Percentiles rank a stretch among this genome's conserved stretches.
Evolutionary conservation across 1,140 invertebrate species (phyloP).

Genomic region (Acromyrmex heyeri): DNA sequence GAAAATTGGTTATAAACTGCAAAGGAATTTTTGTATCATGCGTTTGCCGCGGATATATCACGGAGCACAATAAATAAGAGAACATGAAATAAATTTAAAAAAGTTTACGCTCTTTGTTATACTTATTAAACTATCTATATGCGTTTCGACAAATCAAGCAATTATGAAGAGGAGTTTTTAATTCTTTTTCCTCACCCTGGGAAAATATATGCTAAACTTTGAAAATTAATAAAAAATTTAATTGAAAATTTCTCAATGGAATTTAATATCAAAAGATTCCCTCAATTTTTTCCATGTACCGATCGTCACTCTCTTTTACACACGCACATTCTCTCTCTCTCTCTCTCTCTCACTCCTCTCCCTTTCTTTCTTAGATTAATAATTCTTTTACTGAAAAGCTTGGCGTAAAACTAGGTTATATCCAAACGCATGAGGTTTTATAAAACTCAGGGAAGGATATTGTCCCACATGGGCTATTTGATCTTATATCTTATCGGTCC

Average conservation of each 20-base stretch:
- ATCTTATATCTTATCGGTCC: slow-evolving; percentile 42
- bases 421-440: slow-evolving; percentile 25
- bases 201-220: neutral
- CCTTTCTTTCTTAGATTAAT: slow-evolving; percentile 22
- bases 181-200: neutral
- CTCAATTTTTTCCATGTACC: neutral
- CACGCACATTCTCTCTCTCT: too few species aligned
- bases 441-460: slow-evolving; percentile 34
- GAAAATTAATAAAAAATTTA: slow-evolving; percentile 44
- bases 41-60: neutral
- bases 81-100: neutral
- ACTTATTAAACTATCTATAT: neutral
- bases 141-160: neutral
- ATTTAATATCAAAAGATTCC: slow-evolving; percentile 26
- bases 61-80: neutral
- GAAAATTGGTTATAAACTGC: slow-evolving; percentile 9
- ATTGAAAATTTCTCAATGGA: slow-evolving; percentile 29
- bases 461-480: slow-evolving; percentile 39
- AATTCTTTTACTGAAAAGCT: slow-evolving; percentile 40
- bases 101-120: neutral
- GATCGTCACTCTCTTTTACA: neutral
- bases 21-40: neutral
- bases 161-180: neutral
- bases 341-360: too few species aligned
- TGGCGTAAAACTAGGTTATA: slow-evolving; percentile 20